Conservation (phyloP, 2,113 vertebrate species). For the Oryzias javanicus region DNA sequence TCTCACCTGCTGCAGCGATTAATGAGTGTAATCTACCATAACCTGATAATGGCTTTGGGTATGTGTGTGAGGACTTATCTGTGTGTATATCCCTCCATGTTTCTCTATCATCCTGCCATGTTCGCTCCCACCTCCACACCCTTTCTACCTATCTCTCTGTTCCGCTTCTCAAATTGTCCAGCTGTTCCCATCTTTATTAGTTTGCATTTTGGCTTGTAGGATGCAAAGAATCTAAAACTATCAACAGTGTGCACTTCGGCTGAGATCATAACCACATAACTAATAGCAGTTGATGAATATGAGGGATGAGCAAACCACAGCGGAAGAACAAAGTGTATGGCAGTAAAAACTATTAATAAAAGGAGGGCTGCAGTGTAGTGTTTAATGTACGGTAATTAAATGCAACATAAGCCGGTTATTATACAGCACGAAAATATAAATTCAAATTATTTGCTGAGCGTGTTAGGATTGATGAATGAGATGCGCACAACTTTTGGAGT, state of each 20-base stretch:
- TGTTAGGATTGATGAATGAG: background rate
- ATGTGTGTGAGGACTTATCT: slow-evolving; percentile 6
- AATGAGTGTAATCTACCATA: slow-evolving; percentile 70
- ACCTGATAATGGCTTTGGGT: slow-evolving; percentile 61
- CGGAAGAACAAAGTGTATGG: slow-evolving; percentile 1
- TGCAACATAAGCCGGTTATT: slow-evolving; percentile 16
- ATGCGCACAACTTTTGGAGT: background rate
- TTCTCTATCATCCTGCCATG: slow-evolving; percentile 16
- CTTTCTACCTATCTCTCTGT: slow-evolving; percentile 25
- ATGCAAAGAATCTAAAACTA: slow-evolving; percentile 22
- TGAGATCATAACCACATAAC: slow-evolving; percentile 10
- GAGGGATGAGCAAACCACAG: slow-evolving; percentile 3
- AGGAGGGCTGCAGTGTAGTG: slow-evolving; percentile 10
- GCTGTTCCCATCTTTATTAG: slow-evolving; percentile 13
- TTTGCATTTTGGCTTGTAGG: background rate
- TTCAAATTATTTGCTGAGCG: slow-evolving; percentile 8
- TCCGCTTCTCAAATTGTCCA: background rate
- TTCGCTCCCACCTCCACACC: slow-evolving; percentile 21
- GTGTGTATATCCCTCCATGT: slow-evolving; percentile 5
- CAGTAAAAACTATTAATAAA: slow-evolving; percentile 10
- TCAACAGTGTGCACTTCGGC: slow-evolving; percentile 29
- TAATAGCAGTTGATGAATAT: slow-evolving; percentile 11
- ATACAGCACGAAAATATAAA: background rate
- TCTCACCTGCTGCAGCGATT: slow-evolving; percentile 71
- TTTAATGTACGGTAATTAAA: slow-evolving; percentile 17